Base-by-base conservation (phyloP, 1,140 invertebrate species). In the Drosophila azteca region DNA sequence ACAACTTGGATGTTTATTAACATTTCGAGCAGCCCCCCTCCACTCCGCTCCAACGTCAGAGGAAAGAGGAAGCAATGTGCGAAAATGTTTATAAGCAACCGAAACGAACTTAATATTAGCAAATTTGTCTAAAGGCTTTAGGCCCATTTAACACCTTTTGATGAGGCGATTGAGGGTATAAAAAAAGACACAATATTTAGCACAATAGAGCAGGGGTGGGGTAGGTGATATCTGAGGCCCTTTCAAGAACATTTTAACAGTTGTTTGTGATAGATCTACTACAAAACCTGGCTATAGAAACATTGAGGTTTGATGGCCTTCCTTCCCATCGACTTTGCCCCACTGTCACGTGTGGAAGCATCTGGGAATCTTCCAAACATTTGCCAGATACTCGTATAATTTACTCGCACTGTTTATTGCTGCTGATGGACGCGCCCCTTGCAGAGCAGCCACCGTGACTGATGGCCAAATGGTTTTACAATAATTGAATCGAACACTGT, bases 401-500 rank as follows among this genome's bases (percentile, higher is more conserved):
- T 60, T 75, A 49, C 13, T 9, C 39, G 39, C 39, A 44, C 26
- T 17, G 20, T 48, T 53, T 74, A 65, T 74, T 84, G 65, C 76
- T 85, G 81, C 64, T 66, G 72, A 80, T 67, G 80, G 77, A 45
- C 80, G 78, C 63, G 45, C 63, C 58, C 71, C 74, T 48, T 17
- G 46, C 35, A 46, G 50, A 65, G 71, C 69, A 66, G 31, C 61
- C 41, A 22, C 26, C 55, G 39, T 57, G 65, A 72, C 59, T 50
- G 63, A 64, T 65, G 43, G 72, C 53, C 59, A 55, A 35, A 62
- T 44, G 24, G 43, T 22, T 31, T 17, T 15, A 58, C 79, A 68
- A 50, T 79, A 83, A 84, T 84, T 80, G 73, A 85, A 76, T 59
- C 72, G 41, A 70, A 69, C 73, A 75, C 77, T 77, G 67, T 46